phyloP scores from a whole-genome alignment of 2,888 invertebrate species.

The Eupeodes latifasciatus region DNA sequence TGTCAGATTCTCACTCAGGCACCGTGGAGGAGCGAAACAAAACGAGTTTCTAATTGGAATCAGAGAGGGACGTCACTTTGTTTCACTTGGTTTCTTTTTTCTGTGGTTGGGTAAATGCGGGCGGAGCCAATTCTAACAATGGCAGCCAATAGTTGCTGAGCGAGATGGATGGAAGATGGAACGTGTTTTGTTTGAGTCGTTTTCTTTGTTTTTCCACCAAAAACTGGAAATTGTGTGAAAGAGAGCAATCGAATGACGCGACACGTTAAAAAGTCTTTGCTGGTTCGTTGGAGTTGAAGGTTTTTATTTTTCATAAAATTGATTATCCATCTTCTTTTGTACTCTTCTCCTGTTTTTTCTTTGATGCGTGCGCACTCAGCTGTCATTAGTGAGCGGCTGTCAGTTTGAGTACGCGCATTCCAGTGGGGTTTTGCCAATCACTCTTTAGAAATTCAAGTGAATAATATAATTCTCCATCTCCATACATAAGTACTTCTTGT shows the following conservation, averaged over 20 bases:
- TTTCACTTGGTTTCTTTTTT: conserved; percentile 36
- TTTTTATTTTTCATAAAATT: conserved; percentile 1
- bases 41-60: conserved; percentile 71
- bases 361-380: conserved; percentile 81
- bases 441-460: conserved; percentile 35
- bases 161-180: conserved; percentile 40
- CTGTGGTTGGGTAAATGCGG: conserved; percentile 44
- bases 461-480: conserved; percentile 13
- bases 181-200: conserved; percentile 15
- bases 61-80: conserved; percentile 58
- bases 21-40: conserved; percentile 67
- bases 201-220: conserved; percentile 4
- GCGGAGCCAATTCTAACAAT: conserved; percentile 48
- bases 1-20: conserved; percentile 67
- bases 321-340: conserved; percentile 60
- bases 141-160: conserved; percentile 59
- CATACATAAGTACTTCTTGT: neutral
- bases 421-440: conserved; percentile 69
- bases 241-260: conserved; percentile 17
- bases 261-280: neutral
- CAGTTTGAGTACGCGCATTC: conserved; percentile 71
- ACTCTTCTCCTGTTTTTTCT: conserved; percentile 16
- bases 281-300: conserved; percentile 32
- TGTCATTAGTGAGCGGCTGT: conserved; percentile 83
- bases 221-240: conserved; percentile 25